Conservation (phyloP, 2,888 invertebrate genomes). For the Orchestes rusci region DNA sequence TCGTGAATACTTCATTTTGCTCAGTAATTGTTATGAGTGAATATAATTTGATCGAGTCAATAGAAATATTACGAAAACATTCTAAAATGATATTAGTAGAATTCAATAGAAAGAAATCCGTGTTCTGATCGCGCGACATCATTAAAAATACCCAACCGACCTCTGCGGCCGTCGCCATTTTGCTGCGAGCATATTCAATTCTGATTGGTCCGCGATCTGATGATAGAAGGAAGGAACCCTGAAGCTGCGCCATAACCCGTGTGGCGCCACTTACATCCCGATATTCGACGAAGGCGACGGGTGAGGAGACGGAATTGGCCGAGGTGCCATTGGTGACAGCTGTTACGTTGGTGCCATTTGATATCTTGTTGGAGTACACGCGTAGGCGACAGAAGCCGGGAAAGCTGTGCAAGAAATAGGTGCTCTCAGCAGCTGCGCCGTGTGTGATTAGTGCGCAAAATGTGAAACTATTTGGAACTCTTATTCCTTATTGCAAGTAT, state of each 20-base stretch:
- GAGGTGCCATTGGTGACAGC: neutral
- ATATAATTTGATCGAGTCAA: too few species aligned
- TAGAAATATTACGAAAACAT: too few species aligned
- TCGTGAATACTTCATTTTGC: too few species aligned
- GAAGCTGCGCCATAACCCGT: conserved; percentile 87
- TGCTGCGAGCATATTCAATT: conserved; percentile 98
- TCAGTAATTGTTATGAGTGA: too few species aligned
- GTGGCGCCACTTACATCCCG: conserved; percentile 86
- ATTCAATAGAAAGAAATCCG: too few species aligned
- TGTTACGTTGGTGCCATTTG: neutral
- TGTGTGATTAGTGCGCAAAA: too few species aligned
- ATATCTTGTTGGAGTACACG: conserved; percentile 57
- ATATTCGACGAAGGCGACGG: conserved; percentile 98
- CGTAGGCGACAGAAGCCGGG: conserved; percentile 97
- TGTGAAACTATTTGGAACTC: too few species aligned
- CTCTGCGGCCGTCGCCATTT: conserved; percentile 88
- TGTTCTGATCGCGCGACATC: too few species aligned
- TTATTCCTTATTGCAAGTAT: too few species aligned
- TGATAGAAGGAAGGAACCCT: conserved; percentile 93
- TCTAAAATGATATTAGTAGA: too few species aligned
- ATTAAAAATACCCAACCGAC: too few species aligned
- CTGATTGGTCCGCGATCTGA: conserved; percentile 96
- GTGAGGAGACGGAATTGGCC: conserved; percentile 58
- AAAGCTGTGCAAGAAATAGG: conserved; percentile 66
- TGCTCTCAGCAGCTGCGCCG: conserved; percentile 20